Percentiles rank a stretch among this genome's conserved stretches.
Evolutionary conservation across 2,113 vertebrate species (phyloP).

Genomic region (Stercorarius parasiticus): DNA sequence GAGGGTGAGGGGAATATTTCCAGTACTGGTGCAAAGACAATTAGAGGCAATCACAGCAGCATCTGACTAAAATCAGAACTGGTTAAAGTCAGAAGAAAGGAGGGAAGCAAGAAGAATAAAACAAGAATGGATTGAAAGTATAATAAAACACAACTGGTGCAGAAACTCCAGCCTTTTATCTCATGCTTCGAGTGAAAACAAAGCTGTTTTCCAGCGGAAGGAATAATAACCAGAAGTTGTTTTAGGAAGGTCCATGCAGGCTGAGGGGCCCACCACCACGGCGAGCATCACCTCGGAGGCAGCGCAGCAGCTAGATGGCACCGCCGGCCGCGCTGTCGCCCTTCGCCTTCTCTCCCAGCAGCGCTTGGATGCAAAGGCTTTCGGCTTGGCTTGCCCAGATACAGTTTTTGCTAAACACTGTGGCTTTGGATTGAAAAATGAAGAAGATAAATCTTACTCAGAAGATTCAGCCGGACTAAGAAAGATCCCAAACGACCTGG

Average conservation of each 20-base stretch:
- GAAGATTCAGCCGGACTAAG: neutral
- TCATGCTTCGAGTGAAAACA: neutral
- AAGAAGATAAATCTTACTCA: neutral
- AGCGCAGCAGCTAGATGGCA: slow-evolving; percentile 65
- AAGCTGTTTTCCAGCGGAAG: neutral
- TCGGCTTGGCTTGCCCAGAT: neutral
- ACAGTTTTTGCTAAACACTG: neutral
- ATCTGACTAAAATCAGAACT: neutral
- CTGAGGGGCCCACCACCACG: neutral
- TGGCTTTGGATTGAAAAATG: neutral
- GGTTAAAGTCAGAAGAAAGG: neutral
- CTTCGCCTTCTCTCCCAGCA: neutral
- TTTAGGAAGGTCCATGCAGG: neutral
- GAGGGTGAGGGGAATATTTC: neutral
- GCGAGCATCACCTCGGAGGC: neutral
- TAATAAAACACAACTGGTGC: neutral
- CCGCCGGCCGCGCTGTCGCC: neutral
- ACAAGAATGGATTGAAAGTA: neutral
- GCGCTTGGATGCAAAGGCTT: neutral
- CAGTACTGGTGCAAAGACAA: neutral
- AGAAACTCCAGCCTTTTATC: neutral
- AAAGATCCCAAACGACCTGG: neutral
- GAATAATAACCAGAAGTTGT: neutral
- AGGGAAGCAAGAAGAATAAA: neutral
- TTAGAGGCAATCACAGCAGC: neutral